Conservation (phyloP, 2,113 vertebrate species). For the Mungos mungo region DNA sequence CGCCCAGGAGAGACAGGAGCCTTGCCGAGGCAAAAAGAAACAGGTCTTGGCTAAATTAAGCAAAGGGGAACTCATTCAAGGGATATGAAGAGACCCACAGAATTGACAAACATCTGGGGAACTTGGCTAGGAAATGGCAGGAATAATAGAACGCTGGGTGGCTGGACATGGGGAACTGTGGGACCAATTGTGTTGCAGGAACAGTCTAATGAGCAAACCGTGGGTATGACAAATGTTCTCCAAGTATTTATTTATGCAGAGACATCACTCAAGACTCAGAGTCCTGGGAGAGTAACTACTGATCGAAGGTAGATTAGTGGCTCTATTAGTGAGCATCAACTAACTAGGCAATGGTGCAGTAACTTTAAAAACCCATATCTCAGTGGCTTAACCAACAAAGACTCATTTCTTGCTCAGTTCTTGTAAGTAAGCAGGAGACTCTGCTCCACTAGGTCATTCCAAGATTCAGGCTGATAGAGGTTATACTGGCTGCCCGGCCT, state of each 20-base stretch:
- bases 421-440: neutral
- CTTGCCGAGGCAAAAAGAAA: neutral
- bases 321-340: neutral
- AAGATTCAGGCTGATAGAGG: neutral
- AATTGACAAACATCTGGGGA: neutral
- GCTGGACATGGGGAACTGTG: too few species aligned
- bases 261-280: neutral
- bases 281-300: neutral
- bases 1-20: neutral
- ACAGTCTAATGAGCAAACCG: neutral
- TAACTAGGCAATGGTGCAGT: neutral
- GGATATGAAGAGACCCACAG: neutral
- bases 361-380: neutral
- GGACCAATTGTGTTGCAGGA: neutral
- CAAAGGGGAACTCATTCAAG: neutral
- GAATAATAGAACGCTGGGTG: neutral
- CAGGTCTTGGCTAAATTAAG: neutral
- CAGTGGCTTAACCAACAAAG: neutral
- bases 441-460: neutral
- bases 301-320: neutral
- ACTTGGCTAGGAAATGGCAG: neutral
- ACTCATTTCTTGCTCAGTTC: neutral
- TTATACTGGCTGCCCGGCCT: neutral
- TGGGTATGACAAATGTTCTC: neutral
- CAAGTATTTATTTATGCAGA: neutral